Evolutionary conservation across 2,888 invertebrate species (phyloP).

Genomic region (Napeogenes sylphis): DNA sequence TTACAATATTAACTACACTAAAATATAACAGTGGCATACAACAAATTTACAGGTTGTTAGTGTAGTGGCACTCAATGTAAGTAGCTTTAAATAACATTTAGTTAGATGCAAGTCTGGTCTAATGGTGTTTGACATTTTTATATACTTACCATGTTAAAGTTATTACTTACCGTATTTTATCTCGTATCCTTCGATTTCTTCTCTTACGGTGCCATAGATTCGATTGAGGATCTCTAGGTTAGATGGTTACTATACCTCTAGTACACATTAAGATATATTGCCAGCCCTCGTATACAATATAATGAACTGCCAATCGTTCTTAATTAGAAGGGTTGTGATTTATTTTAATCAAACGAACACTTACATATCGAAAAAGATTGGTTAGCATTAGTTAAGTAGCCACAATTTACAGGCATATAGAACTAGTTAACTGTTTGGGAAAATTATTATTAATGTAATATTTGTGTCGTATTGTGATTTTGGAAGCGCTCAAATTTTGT

Average conservation of each 20-base stretch:
- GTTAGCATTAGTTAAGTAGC: slow-evolving; percentile 46
- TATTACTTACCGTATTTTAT: slow-evolving; percentile 19
- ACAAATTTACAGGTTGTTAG: not conserved
- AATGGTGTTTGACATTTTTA: slow-evolving; percentile 15
- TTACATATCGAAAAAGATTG: slow-evolving; percentile 61
- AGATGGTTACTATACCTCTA: slow-evolving; percentile 15
- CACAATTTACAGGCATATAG: slow-evolving; percentile 28
- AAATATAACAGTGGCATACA: not conserved
- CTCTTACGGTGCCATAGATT: slow-evolving; percentile 25
- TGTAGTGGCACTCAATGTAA: not conserved
- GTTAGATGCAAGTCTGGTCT: slow-evolving; percentile 4
- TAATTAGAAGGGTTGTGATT: slow-evolving; percentile 58
- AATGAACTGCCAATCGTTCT: slow-evolving; percentile 43
- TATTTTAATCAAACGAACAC: slow-evolving; percentile 46
- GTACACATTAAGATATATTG: slow-evolving; percentile 19
- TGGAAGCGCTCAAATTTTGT: slow-evolving; percentile 61
- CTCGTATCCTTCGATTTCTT: slow-evolving; percentile 14
- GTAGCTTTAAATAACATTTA: slow-evolving; percentile 2
- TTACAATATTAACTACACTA: slow-evolving; percentile 1
- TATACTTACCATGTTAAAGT: slow-evolving; percentile 19
- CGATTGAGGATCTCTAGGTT: slow-evolving; percentile 20
- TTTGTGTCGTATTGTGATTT: slow-evolving; percentile 39
- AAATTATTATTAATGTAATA: slow-evolving; percentile 19
- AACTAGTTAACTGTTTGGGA: slow-evolving; percentile 27
- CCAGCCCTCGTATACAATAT: slow-evolving; percentile 25